These are phyloP conservation scores for Protomyctophum bolini DNA, from an alignment of 2,113 vertebrate species.

Conservation along the genomic window DNA sequence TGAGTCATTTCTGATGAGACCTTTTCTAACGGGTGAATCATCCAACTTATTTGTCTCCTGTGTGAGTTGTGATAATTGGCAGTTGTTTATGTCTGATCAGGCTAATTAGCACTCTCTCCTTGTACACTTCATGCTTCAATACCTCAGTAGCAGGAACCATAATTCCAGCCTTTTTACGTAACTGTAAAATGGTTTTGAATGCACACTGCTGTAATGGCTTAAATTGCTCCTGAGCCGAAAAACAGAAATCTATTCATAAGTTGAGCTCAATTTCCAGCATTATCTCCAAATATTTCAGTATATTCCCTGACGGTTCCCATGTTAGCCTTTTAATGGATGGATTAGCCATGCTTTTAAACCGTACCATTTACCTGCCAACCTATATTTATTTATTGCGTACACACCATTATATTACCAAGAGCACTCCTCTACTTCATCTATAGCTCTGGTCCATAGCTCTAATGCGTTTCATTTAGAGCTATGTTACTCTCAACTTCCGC, in stretches of 20 bases:
- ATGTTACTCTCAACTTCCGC: no score
- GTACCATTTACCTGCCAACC: no score
- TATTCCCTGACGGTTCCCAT: no score
- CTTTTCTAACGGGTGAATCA: constrained; percentile 8
- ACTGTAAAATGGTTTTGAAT: constrained; percentile 10
- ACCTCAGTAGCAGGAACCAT: constrained; percentile 14
- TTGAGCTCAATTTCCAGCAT: no score
- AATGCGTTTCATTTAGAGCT: no score
- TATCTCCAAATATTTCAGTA: no score
- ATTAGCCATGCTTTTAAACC: no score
- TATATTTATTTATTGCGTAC: no score
- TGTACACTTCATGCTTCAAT: constrained; percentile 12
- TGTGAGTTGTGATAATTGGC: constrained; percentile 25
- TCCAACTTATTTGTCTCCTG: constrained; percentile 7
- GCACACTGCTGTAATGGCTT: neutral
- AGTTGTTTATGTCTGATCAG: constrained; percentile 17
- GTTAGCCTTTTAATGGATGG: no score
- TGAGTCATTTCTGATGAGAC: neutral
- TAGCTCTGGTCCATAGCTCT: no score
- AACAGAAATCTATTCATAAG: neutral
- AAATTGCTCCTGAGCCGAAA: neutral
- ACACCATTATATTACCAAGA: no score
- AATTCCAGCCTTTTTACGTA: constrained; percentile 5
- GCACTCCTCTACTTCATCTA: no score
- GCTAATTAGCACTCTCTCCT: constrained; percentile 17